Evolutionary conservation across 2,797 vertebrate species (phyloP).

Genomic region (Ispidina picta): DNA sequence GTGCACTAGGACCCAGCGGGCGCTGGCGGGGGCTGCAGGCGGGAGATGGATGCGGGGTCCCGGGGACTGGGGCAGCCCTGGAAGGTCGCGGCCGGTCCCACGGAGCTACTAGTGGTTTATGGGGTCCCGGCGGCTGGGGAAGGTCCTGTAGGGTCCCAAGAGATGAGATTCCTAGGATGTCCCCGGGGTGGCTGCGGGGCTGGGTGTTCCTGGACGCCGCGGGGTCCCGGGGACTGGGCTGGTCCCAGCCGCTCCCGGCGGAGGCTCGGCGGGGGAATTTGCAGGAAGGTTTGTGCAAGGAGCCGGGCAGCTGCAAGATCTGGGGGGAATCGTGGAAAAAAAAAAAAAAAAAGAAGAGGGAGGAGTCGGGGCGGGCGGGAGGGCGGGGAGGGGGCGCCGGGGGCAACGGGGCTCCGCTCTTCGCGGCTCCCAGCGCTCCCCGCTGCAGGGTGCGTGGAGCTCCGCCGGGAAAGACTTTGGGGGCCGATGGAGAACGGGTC

Average conservation of each 20-base stretch:
- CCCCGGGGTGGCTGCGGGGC: too few species aligned
- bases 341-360: too few species aligned
- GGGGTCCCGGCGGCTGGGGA: background rate
- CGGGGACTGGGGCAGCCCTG: background rate
- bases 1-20: background rate
- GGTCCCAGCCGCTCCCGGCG: background rate
- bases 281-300: background rate
- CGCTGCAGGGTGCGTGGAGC: background rate
- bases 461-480: background rate
- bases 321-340: background rate
- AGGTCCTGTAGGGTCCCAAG: background rate
- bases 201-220: background rate
- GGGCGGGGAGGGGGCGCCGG: background rate
- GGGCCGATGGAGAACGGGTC: constrained; percentile 64
- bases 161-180: background rate
- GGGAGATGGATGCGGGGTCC: background rate
- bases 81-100: background rate
- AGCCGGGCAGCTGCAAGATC: background rate
- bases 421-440: background rate
- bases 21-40: background rate
- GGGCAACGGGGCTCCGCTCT: background rate
- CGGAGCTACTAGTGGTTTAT: background rate
- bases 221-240: too few species aligned
- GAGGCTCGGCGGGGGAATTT: too few species aligned
- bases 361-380: background rate